These are phyloP conservation scores for Saccopteryx leptura DNA, from an alignment of 2,113 vertebrate genomes.

Conservation along the genomic window DNA sequence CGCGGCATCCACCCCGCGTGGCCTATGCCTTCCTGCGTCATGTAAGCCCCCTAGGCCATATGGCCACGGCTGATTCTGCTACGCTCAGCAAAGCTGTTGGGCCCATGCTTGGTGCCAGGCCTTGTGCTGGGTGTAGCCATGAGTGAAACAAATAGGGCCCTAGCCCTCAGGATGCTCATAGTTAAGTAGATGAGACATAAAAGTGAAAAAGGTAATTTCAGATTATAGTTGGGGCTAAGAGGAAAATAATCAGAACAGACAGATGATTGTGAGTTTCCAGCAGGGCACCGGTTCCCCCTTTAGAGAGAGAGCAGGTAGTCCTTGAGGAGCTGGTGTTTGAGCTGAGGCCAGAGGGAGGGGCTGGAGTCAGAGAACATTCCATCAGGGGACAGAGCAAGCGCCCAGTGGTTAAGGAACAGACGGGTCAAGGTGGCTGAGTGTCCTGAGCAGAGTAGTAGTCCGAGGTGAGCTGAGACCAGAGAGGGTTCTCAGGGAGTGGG, in stretches of 20 bases:
- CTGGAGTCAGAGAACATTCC: neutral
- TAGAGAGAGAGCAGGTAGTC: neutral
- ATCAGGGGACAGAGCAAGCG: neutral
- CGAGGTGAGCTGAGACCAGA: neutral
- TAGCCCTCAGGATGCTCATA: neutral
- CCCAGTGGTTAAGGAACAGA: neutral
- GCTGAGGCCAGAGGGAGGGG: neutral
- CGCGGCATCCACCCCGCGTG: constrained; percentile 94
- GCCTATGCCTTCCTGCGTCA: constrained; percentile 97
- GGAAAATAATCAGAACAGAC: neutral
- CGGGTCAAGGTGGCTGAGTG: neutral
- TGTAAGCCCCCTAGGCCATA: constrained; percentile 85
- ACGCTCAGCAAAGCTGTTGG: neutral
- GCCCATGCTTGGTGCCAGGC: neutral
- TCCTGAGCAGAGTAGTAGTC: neutral
- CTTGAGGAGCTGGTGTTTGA: neutral
- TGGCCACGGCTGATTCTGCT: neutral
- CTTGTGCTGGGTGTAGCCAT: neutral
- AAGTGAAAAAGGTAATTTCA: constrained; percentile 14
- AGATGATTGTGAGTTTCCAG: neutral
- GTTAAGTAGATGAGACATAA: neutral
- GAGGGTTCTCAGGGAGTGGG: neutral
- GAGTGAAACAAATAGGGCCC: neutral
- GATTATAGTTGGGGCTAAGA: neutral
- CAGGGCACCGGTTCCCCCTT: neutral